Conservation (phyloP, 2,888 invertebrate species). For the Drosophila prostipennis region DNA sequence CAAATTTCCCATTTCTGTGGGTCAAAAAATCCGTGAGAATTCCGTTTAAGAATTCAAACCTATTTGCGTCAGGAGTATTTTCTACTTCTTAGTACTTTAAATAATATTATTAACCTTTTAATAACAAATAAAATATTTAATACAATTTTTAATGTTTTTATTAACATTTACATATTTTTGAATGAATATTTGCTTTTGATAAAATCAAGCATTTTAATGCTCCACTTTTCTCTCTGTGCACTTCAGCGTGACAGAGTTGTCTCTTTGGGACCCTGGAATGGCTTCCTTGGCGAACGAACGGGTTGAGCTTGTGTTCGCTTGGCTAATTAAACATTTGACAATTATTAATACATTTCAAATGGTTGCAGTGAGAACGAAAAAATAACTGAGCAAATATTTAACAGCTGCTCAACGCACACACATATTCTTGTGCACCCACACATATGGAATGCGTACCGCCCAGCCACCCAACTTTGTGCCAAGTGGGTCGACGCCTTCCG, state of each 20-base stretch:
- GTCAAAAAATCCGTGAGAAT: too few species aligned
- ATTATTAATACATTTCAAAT: slow-evolving; percentile 70
- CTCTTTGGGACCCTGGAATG: slow-evolving; percentile 9
- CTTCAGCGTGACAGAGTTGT: not conserved
- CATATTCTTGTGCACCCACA: not conserved
- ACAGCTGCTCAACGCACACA: slow-evolving; percentile 32
- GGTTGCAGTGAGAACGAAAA: slow-evolving; percentile 18
- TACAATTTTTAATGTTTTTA: too few species aligned
- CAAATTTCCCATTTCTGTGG: too few species aligned
- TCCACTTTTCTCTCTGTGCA: not conserved
- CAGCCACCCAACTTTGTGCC: slow-evolving; percentile 3
- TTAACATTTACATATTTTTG: too few species aligned
- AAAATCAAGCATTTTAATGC: too few species aligned
- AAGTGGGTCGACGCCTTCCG: slow-evolving; percentile 66
- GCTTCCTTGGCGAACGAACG: slow-evolving; percentile 24
- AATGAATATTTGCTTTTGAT: too few species aligned
- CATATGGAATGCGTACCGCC: slow-evolving; percentile 4
- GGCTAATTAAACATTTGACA: slow-evolving; percentile 75
- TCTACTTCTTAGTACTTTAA: too few species aligned
- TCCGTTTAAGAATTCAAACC: too few species aligned
- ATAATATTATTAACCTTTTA: too few species aligned
- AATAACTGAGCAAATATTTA: slow-evolving; percentile 52
- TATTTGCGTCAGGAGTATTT: too few species aligned
- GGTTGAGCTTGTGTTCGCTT: slow-evolving; percentile 52
- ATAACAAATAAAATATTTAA: too few species aligned